Evolutionary conservation across 2,113 vertebrate genomes (phyloP), one percentile per base, ranked within the genome.

Genomic region (Trichomycterus rosablanca): DNA sequence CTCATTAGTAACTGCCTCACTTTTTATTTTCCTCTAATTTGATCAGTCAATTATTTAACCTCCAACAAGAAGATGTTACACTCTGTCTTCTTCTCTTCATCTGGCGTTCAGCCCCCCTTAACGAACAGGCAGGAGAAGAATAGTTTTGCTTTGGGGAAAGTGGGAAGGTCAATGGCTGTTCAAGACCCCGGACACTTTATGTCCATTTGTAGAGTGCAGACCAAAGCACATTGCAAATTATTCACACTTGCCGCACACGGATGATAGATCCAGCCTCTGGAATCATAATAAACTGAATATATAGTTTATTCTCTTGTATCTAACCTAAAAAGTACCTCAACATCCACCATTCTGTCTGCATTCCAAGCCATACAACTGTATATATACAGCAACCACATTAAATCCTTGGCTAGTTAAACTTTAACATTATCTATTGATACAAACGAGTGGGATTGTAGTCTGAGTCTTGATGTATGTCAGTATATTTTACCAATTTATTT

Each of bases 91-190:
- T 63, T 37, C 19, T 60, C 46, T 79, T 77, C 77, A 79, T 79
- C 76, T 79, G 79, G 67, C 74, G 64, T 68, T 51, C 44, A 68
- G 18, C 56, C 46, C 66, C 67, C 71, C 58, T 26, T 7, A 12
- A 15, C 45, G 10, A 18, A 30, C 24, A 23, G 46, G 24, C 18
- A 18, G 15, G 18, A 35, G 28, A 67, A 44, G 24, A 68, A 60
- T 50, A 35, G 65, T 50, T 67, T 64, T 70, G 66, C 56, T 59
- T 70, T 63, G 70, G 74, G 74, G 70, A 78, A 80, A 74, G 51
- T 52, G 71, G 62, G 71, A 74, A 71, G 81, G 80, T 85, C 75
- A 76, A 73, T 77, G 72, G 76, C 70, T 79, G 76, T 72, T 74
- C 35, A 35, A 75, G 76, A 83, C 74, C 78, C 66, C 45, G 8